Evolutionary conservation across 1,140 invertebrate species (phyloP).

Genomic region (Zaprionus vittiger): DNA sequence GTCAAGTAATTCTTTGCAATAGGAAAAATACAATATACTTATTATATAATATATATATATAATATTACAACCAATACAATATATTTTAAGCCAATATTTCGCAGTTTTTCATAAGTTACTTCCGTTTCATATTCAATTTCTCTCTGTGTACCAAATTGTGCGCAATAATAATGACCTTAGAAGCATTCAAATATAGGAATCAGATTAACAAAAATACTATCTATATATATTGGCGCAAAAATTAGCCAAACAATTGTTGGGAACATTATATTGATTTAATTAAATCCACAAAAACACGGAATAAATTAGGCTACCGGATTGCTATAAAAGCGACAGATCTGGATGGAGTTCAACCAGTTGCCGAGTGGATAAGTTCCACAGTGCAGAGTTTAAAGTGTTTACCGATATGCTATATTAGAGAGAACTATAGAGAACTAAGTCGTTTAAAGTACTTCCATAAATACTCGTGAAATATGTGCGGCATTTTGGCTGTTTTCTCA

Average conservation of each 20-base stretch:
- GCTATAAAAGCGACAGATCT: conserved; percentile 25
- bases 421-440: background rate
- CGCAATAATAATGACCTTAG: background rate
- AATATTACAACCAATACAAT: background rate
- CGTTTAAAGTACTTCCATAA: background rate
- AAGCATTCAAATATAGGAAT: background rate
- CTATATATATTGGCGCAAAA: background rate
- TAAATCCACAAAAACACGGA: conserved; percentile 13
- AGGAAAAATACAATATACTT: too few species aligned
- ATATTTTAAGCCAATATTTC: background rate
- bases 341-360: background rate
- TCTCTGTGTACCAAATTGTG: background rate
- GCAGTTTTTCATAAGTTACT: background rate
- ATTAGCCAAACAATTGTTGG: conserved; percentile 30
- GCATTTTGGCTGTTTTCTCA: conserved; percentile 71
- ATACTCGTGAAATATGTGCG: conserved; percentile 55
- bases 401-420: background rate
- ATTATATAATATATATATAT: background rate
- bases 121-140: background rate
- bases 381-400: background rate
- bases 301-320: conserved; percentile 11
- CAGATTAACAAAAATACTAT: conserved; percentile 1
- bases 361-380: background rate
- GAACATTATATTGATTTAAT: conserved; percentile 33
- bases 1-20: too few species aligned